Conservation (phyloP, 2,113 vertebrate genomes). For the Zeus faber region DNA sequence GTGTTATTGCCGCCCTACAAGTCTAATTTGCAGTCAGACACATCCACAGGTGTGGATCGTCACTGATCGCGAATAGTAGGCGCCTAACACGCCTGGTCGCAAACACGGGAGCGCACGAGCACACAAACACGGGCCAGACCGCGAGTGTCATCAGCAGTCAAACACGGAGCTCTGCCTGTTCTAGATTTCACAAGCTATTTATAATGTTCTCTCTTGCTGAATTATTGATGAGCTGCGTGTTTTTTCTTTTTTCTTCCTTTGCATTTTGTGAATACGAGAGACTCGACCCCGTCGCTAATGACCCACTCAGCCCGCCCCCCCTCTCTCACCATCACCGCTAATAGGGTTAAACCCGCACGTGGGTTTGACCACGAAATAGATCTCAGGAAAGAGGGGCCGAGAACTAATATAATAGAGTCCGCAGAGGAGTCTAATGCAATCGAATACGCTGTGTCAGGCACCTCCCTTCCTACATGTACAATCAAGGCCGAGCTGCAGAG, state of each 20-base stretch:
- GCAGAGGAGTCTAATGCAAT: conserved; percentile 21
- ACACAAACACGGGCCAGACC: conserved; percentile 36
- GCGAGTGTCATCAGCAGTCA: conserved; percentile 55
- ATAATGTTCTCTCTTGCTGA: conserved; percentile 62
- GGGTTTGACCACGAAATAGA: conserved; percentile 4
- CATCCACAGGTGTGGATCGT: too few species aligned
- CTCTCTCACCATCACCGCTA: conserved; percentile 11
- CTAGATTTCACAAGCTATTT: conserved; percentile 66
- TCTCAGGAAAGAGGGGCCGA: background rate
- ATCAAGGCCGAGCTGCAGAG: background rate
- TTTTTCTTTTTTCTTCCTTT: conserved; percentile 59
- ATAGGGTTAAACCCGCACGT: conserved; percentile 2
- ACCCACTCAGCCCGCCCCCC: conserved; percentile 26
- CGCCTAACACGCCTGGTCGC: too few species aligned
- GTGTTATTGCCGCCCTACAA: too few species aligned
- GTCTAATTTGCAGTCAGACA: too few species aligned
- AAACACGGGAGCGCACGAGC: conserved; percentile 3
- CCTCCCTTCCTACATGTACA: too few species aligned
- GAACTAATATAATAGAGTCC: conserved; percentile 24
- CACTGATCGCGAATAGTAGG: too few species aligned
- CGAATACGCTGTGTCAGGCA: too few species aligned
- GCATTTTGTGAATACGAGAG: conserved; percentile 46
- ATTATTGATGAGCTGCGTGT: conserved; percentile 61
- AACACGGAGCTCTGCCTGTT: conserved; percentile 48
- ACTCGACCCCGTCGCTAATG: conserved; percentile 27